Conservation (phyloP, 1,140 invertebrate species). For the Sipha flava region DNA sequence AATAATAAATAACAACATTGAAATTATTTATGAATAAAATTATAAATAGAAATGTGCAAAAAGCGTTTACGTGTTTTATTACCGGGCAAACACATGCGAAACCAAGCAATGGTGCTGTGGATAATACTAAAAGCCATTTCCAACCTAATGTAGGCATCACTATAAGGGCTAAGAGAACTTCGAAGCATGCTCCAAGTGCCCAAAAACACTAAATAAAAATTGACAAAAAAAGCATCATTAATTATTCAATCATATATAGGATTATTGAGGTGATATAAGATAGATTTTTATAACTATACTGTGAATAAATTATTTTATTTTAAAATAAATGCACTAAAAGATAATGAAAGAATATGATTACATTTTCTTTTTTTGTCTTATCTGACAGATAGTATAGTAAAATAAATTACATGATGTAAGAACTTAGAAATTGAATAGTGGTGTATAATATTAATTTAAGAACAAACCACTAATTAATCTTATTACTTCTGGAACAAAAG, state of each 20-base stretch:
- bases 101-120: slow-evolving; percentile 74
- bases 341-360: too few species aligned
- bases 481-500: too few species aligned
- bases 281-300: neutral
- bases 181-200: slow-evolving; percentile 87
- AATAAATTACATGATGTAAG: too few species aligned
- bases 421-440: too few species aligned
- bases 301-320: too few species aligned
- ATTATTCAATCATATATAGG: neutral
- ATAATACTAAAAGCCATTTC: slow-evolving; percentile 80
- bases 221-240: neutral
- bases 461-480: too few species aligned
- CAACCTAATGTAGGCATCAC: slow-evolving; percentile 89
- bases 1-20: neutral
- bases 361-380: too few species aligned
- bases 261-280: neutral
- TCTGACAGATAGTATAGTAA: too few species aligned
- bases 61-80: slow-evolving; percentile 42
- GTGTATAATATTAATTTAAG: too few species aligned
- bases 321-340: neutral
- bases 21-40: neutral
- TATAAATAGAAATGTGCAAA: neutral
- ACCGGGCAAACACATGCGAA: slow-evolving; percentile 72
- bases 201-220: slow-evolving; percentile 74
- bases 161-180: slow-evolving; percentile 79